These are phyloP conservation scores for Drosophila pachea DNA, from an alignment of 1,140 invertebrate genomes.

Conservation along the genomic window DNA sequence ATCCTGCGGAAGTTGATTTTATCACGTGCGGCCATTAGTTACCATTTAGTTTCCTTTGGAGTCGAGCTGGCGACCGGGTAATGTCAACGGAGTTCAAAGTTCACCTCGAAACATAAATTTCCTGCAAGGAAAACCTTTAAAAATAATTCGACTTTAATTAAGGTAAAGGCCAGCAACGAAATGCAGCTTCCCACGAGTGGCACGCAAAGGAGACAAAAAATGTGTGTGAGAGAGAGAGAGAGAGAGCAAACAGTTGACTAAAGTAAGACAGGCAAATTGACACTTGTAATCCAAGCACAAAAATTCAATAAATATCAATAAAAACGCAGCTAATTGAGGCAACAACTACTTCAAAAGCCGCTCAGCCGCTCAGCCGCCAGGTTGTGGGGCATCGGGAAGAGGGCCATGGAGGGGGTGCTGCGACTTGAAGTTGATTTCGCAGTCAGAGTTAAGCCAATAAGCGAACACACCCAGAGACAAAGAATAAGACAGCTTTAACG, in stretches of 20 bases:
- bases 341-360: constrained; percentile 53
- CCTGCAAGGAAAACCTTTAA: not conserved
- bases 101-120: constrained; percentile 19
- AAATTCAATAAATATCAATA: constrained; percentile 74
- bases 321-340: constrained; percentile 42
- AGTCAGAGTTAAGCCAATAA: constrained; percentile 30
- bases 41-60: constrained; percentile 36
- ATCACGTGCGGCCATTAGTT: constrained; percentile 70
- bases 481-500: constrained; percentile 38
- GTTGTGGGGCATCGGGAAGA: not conserved
- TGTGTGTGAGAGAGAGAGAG: not conserved
- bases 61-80: constrained; percentile 8
- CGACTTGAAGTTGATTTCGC: constrained; percentile 18
- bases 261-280: constrained; percentile 35
- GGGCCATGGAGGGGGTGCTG: not conserved
- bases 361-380: constrained; percentile 33
- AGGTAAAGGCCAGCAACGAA: too few relatives aligned
- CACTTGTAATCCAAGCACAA: constrained; percentile 44
- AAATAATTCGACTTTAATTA: too few relatives aligned
- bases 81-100: constrained; percentile 42
- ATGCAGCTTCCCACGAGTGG: too few relatives aligned
- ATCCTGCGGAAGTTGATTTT: constrained; percentile 74
- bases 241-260: constrained; percentile 2
- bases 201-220: not conserved
- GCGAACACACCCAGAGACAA: constrained; percentile 34